Base-by-base conservation (phyloP, 1,140 invertebrate genomes). In the Atta colombica region DNA sequence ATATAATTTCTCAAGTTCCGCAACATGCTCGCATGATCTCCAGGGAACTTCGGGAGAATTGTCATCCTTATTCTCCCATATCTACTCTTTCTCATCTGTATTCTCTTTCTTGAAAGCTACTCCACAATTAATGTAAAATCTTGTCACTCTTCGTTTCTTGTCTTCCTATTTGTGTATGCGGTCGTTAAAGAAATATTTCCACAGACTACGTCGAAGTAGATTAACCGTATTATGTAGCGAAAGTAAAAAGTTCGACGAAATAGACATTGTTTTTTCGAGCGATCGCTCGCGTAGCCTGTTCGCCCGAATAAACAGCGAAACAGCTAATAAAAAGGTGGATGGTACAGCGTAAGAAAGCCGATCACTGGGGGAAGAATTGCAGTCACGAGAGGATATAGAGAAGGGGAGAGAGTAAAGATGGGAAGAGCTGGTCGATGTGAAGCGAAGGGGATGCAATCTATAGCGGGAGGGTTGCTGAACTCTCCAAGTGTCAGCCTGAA, bases 401-500 rank as follows among this genome's bases (percentile, higher is more conserved):
- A 35, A n/a, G 18, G n/a, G 16, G 14, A 16, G 3, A 7, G 10
- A 12, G 14, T 35, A 7, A 21, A 14, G 28, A 51, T 31, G 63
- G 25, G 39, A 80, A 60, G 60, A 53, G 28, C n/a, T 31, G 74
- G 60, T 39, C 39, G 58, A 84, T 84, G 80, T 61, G 80, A 82
- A 71, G 31, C 77, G 69, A 84, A 61, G 80, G 69, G 80, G 69
- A 63, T 84, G 80, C 80, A 49, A 61, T 84, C 69, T 84, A 84
- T 75, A 84, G 69, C 25, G 28, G 39, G 39, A 21, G 68, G 80
- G 80, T 84, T 84, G 80, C 69, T 84, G 80, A 84, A 84, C 80
- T 75, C 58, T 84, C 69, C 80, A 75, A 84, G 80, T 84, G 80
- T 84, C 80, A 84, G 80, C 39, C 39, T 75, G 80, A 82, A 82